phyloP scores from a whole-genome alignment of 1,140 invertebrate genomes.

The Panagrolaimus sp. region DNA sequence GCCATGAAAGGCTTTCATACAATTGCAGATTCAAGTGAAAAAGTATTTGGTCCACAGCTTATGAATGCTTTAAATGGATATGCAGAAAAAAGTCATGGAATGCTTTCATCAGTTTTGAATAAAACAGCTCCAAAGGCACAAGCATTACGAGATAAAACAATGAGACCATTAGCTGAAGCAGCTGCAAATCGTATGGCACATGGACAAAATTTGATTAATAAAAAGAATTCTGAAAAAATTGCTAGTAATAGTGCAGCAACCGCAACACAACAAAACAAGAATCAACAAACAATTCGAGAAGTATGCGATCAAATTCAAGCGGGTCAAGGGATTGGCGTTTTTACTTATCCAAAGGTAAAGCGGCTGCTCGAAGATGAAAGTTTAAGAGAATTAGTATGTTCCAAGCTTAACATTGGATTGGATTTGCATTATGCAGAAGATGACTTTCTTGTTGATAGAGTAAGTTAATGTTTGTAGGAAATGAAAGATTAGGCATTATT shows the following conservation, averaged over 20 bases:
- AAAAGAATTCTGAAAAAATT: constrained; percentile 36
- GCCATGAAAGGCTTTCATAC: constrained; percentile 29
- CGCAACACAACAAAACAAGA: constrained; percentile 62
- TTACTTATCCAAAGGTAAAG: constrained; percentile 85
- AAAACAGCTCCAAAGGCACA: constrained; percentile 59
- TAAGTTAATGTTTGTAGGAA: constrained; percentile 64
- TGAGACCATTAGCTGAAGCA: constrained; percentile 53
- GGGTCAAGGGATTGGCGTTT: constrained; percentile 92
- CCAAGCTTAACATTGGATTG: constrained; percentile 85
- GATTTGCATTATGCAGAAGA: constrained; percentile 84
- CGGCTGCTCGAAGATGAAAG: constrained; percentile 98
- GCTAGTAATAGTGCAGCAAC: constrained; percentile 67
- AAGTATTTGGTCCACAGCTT: constrained; percentile 51
- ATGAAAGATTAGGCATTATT: constrained; percentile 28
- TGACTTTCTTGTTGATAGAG: constrained; percentile 94
- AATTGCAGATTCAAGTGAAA: constrained; percentile 51
- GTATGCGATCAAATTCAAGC: constrained; percentile 82
- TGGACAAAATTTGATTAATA: constrained; percentile 49
- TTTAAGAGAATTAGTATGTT: constrained; percentile 88
- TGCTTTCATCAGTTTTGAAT: constrained; percentile 45
- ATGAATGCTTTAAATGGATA: constrained; percentile 58
- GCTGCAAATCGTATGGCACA: constrained; percentile 57
- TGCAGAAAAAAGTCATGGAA: constrained; percentile 55
- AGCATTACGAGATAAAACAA: constrained; percentile 56
- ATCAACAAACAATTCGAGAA: constrained; percentile 68